Base-by-base conservation (phyloP, 2,888 invertebrate species). In the Encarsia formosa region DNA sequence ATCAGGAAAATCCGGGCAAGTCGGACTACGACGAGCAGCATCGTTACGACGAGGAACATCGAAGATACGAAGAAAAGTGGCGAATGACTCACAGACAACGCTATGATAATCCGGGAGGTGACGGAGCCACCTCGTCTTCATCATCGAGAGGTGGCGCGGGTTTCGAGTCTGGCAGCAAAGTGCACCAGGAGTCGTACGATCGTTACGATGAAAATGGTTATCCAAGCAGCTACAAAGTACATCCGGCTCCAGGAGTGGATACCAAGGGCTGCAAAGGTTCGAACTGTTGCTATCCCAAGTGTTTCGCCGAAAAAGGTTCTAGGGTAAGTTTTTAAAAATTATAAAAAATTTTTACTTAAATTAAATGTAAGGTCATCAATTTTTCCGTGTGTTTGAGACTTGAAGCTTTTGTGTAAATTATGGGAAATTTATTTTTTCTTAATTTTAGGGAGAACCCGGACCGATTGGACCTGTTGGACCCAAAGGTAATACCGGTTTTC, bases 231-330 rank as follows among this genome's bases (percentile, higher is more conserved):
- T 80, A 78, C 58, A 74, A 76, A 20, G 75, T 77, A 4, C 70
- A 73, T 49, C 77, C 79, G 2, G 73, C 77, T 18, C 76, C 77
- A 4, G 74, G 76, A 49, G 72, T 70, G 2, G 83, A 80, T 11
- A 78, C 81, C 0, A 4, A 37, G 20, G 86, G 82, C 51, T 84
- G 84, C 63, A n/a, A n/a, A n/a, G n/a, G n/a, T n/a, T n/a, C n/a
- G n/a, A n/a, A n/a, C n/a, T n/a, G n/a, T n/a, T 91, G 91, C 66
- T 81, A 83, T 34, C 90, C 91, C 0, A 90, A 91, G 78, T 92
- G 92, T 74, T 86, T 89, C 60, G 91, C 92, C 1, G 90, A 91
- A 74, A 92, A 92, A 75, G 92, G 92, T 68, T 82, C 81, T 54
- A 78, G 89, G 66, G 88, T 88, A 77, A 73, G 78, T 73, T 37